These are phyloP conservation scores for Cercopithecus neglectus DNA, from an alignment of 2,797 vertebrate species.

Conservation along the genomic window DNA sequence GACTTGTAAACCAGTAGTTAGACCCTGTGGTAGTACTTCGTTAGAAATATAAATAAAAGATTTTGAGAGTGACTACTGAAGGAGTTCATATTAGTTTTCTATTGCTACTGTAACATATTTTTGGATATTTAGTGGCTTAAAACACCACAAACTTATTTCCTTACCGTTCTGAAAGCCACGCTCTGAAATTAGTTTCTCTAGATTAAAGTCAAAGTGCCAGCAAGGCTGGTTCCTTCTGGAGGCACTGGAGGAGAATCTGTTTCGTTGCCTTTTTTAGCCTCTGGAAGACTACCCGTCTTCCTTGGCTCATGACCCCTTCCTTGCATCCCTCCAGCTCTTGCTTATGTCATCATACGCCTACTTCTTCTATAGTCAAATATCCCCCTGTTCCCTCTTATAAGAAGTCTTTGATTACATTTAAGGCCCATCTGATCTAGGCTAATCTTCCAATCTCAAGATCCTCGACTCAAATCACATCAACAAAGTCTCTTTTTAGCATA, in stretches of 20 bases:
- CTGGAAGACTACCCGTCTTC: background rate
- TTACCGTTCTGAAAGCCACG: background rate
- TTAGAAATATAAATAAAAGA: background rate
- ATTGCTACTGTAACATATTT: background rate
- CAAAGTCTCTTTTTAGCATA: background rate
- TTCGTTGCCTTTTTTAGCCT: background rate
- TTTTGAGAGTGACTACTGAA: background rate
- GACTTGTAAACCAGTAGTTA: background rate
- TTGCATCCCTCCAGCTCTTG: background rate
- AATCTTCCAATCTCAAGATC: background rate
- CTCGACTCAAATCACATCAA: background rate
- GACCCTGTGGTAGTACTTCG: background rate
- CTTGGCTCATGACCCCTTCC: background rate
- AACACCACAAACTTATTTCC: background rate
- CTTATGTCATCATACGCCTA: background rate
- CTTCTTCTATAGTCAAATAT: background rate
- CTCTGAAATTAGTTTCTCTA: background rate
- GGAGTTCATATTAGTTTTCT: background rate
- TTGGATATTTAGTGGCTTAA: background rate
- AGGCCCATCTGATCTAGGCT: background rate
- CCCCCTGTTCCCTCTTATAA: background rate
- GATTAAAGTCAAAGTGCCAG: background rate
- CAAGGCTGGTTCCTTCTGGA: background rate
- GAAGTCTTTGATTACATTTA: background rate
- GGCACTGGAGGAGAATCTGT: background rate